Percentiles rank a stretch among this genome's conserved stretches.
Conservation (phyloP, 2,797 vertebrate genomes). For the Scyliorhinus canicula region DNA sequence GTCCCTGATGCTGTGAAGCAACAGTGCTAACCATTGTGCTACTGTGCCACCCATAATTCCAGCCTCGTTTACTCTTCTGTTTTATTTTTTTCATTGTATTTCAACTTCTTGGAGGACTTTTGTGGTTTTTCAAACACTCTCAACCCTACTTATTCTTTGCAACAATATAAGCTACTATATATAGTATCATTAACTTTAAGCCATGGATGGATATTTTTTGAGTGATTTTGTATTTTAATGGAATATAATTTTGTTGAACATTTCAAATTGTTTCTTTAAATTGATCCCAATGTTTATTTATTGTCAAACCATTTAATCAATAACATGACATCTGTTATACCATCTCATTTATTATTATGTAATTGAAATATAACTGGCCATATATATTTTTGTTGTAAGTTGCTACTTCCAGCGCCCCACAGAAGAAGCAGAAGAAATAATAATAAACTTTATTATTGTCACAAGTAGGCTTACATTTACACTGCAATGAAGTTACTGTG, state of each 20-base stretch:
- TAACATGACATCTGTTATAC: neutral
- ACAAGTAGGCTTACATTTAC: too few relatives aligned
- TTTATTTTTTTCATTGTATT: neutral
- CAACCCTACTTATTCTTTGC: neutral
- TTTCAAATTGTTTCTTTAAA: neutral
- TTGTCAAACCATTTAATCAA: neutral
- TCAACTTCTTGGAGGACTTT: neutral
- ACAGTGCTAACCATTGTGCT: too few relatives aligned
- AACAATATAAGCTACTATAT: neutral
- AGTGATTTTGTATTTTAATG: neutral
- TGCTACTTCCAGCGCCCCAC: neutral
- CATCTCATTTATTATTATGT: neutral
- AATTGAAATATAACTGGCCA: neutral
- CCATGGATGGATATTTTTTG: neutral
- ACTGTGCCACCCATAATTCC: too few relatives aligned
- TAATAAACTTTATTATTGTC: too few relatives aligned
- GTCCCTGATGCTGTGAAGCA: too few relatives aligned
- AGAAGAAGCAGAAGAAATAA: neutral
- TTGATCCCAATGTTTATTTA: neutral
- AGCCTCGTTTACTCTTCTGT: neutral
- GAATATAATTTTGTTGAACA: neutral
- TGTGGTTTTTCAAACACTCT: neutral
- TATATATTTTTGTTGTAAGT: neutral
- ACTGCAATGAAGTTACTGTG: too few relatives aligned
- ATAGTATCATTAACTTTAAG: neutral